Percentiles rank a stretch among this genome's conserved stretches.
phyloP scores from a whole-genome alignment of 2,888 invertebrate species.

The Megamerina dolium region DNA sequence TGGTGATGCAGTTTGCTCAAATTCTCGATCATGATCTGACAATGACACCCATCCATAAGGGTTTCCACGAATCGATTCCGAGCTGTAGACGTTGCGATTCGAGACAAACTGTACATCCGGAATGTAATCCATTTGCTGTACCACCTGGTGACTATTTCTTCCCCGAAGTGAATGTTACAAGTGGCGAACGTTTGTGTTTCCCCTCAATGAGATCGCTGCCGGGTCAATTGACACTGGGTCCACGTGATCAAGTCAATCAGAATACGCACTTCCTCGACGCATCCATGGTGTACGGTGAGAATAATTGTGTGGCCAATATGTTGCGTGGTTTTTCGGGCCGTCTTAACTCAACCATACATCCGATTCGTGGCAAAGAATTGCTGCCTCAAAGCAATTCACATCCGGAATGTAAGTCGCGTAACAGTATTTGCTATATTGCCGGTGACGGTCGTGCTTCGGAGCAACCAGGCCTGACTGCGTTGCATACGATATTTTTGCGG shows the following conservation, averaged over 20 bases:
- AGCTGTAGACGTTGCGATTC: conserved; percentile 87
- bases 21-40: conserved; percentile 92
- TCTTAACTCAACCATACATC: conserved; percentile 73
- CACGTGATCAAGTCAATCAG: conserved; percentile 89
- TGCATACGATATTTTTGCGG: conserved; percentile 82
- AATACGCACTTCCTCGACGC: conserved; percentile 86
- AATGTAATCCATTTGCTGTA: conserved; percentile 88
- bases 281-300: conserved; percentile 86
- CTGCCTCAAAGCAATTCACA: conserved; percentile 71
- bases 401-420: conserved; percentile 82
- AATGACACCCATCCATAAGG: conserved; percentile 87
- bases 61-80: conserved; percentile 84
- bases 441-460: conserved; percentile 90
- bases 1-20: conserved; percentile 95
- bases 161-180: conserved; percentile 75
- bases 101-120: conserved; percentile 79
- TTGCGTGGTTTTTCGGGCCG: conserved; percentile 75
- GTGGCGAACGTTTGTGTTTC: conserved; percentile 81
- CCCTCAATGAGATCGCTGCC: conserved; percentile 92
- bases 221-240: conserved; percentile 80
- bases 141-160: conserved; percentile 86
- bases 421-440: conserved; percentile 81
- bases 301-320: conserved; percentile 69
- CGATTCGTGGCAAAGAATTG: conserved; percentile 68
- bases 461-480: conserved; percentile 80